A percentile compares a stretch with the other conserved stretches of the same genome.
These are phyloP conservation scores for Bradypodion pumilum DNA, from an alignment of 2,797 vertebrate genomes.

Conservation along the genomic window DNA sequence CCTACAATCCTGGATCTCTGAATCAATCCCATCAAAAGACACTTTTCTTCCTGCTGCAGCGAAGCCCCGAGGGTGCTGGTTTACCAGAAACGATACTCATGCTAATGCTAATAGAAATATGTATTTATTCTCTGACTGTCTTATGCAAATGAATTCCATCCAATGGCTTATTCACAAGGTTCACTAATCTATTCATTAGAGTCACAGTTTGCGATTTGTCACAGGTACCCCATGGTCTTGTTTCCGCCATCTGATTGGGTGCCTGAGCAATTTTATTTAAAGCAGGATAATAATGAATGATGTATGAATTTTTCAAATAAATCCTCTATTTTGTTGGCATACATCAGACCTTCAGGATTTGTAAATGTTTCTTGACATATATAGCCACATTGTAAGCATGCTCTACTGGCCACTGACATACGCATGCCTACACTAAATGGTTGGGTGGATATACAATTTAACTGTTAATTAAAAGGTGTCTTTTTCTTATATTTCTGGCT, in stretches of 20 bases:
- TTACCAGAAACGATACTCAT: slow-evolving; percentile 33
- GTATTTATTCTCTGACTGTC: not conserved
- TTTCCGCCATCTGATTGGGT: not conserved
- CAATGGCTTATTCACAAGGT: not conserved
- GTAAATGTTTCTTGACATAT: slow-evolving; percentile 22
- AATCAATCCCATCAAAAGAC: slow-evolving; percentile 33
- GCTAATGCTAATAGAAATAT: slow-evolving; percentile 33
- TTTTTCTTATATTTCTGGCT: not conserved
- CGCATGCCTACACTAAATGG: not conserved
- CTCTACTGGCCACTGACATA: slow-evolving; percentile 2
- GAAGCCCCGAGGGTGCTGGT: slow-evolving; percentile 17
- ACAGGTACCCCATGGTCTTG: not conserved
- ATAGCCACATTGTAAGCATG: not conserved
- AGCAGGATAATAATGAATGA: slow-evolving; percentile 37
- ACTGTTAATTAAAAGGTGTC: not conserved
- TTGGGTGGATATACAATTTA: not conserved
- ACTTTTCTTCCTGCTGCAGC: not conserved
- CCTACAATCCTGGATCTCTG: slow-evolving; percentile 1
- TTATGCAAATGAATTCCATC: slow-evolving; percentile 23
- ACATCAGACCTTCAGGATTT: slow-evolving; percentile 16
- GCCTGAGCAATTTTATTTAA: slow-evolving; percentile 29
- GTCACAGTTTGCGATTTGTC: slow-evolving; percentile 23
- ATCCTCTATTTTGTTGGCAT: slow-evolving; percentile 22
- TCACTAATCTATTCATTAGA: slow-evolving; percentile 16
- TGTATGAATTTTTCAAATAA: slow-evolving; percentile 35